Evolutionary conservation across 2,113 vertebrate genomes (phyloP).

Genomic region (Periophthalmus modestus): DNA sequence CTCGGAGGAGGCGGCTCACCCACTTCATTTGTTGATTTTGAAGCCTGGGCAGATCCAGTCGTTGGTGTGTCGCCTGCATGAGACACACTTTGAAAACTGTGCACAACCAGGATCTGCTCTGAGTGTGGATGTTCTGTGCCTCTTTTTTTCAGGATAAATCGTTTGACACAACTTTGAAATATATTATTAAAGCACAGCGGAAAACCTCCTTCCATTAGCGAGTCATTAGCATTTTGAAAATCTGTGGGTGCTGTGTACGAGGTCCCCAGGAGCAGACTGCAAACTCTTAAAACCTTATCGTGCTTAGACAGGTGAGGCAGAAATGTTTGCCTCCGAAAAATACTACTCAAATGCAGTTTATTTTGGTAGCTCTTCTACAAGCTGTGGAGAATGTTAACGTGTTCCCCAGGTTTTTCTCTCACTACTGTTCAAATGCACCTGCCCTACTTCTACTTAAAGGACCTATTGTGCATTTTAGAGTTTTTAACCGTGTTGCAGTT

Average conservation of each 20-base stretch:
- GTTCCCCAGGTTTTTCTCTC: not conserved
- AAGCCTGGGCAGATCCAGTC: conserved; percentile 12
- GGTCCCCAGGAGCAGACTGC: conserved; percentile 1
- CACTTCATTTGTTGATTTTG: conserved; percentile 23
- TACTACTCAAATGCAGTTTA: conserved; percentile 14
- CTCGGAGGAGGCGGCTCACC: not conserved
- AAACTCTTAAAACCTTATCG: conserved; percentile 32
- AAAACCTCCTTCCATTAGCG: conserved; percentile 3
- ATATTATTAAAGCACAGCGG: conserved; percentile 2
- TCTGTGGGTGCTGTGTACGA: not conserved
- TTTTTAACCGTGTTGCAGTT: no score
- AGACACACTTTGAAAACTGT: not conserved
- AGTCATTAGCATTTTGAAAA: conserved; percentile 23
- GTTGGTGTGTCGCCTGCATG: conserved; percentile 5
- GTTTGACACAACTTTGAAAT: conserved; percentile 1
- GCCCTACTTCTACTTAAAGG: not conserved
- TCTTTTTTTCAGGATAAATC: not conserved
- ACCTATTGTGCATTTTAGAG: no score
- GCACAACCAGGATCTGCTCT: not conserved
- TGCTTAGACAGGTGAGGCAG: conserved; percentile 15
- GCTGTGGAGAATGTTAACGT: not conserved
- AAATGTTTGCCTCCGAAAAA: conserved; percentile 20
- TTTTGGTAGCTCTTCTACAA: conserved; percentile 4
- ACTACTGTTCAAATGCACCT: not conserved
- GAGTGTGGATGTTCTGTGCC: not conserved